Evolutionary conservation across 2,797 vertebrate genomes (phyloP), one percentile per base, ranked within the genome.

Genomic region (Nannoperca obscura): DNA sequence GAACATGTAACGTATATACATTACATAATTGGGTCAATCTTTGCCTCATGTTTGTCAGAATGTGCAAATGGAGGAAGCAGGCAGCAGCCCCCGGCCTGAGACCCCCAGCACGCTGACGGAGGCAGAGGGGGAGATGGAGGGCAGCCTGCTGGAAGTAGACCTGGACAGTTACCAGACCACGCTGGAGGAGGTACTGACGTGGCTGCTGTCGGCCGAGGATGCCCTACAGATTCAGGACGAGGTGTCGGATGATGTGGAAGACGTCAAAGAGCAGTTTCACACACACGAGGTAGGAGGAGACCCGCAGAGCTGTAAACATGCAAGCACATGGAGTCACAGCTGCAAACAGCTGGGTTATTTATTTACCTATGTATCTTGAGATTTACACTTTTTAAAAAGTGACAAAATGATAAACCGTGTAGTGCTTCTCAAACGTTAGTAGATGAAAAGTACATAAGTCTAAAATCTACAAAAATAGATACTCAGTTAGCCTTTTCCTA

Each of bases 231-330:
- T 97, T 76, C 98, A 99, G 88, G 97, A 97, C 0, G 97, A 97
- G 42, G 96, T 99, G 86, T 99, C 98, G 0, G 93, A 96, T 0
- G 97, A 99, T 40, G 98, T 99, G 65, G 98, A 99, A 72, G 97
- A 99, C 81, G 98, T 99, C 77, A 99, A 99, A 91, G 96, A 98
- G 5, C 98, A 99, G 87, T 99, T 99, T 94, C 96, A 98, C 76
- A 97, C 95, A 10, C 98, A 99, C 10, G 98, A 99, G 94, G 98
- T 99, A 63, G 50, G 60, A 73, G 12, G 36, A 63, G 24, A 19
- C 12, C 30, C 2, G 40, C 38, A 38, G 4, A 44, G 19, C 30
- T 30, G 20, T 65, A 69, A 61, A 46, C 54, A 61, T 34, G 12
- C 27, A 42, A 20, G 19, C 22, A 71, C 32, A 47, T 52, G 49